Evolutionary conservation across 2,797 vertebrate genomes (phyloP).

Genomic region (Orientallactaga sibirica): DNA sequence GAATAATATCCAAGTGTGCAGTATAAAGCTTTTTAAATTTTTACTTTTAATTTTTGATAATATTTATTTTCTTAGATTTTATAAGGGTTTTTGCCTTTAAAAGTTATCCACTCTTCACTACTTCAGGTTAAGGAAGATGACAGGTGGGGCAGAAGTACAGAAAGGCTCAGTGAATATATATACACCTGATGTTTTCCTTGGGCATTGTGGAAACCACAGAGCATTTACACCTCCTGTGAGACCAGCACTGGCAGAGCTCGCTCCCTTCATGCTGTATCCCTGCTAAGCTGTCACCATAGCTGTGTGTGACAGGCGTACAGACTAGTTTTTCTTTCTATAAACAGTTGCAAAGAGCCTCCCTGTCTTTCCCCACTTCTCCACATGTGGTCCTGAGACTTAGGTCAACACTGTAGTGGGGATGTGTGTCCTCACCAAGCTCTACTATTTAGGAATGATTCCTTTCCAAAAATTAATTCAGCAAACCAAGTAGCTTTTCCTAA

Average conservation of each 20-base stretch:
- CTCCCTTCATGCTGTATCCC: not conserved
- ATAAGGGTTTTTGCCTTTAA: constrained; percentile 10
- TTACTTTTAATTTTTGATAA: not conserved
- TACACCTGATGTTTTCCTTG: not conserved
- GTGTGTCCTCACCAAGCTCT: not conserved
- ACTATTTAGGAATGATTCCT: not conserved
- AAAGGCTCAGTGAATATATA: not conserved
- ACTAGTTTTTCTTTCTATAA: not conserved
- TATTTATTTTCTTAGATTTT: not conserved
- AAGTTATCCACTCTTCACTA: not conserved
- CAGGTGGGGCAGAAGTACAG: not conserved
- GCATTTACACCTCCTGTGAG: not conserved
- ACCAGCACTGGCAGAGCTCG: not conserved
- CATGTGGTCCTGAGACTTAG: constrained; percentile 16
- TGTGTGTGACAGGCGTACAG: not conserved
- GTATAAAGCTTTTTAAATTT: not conserved
- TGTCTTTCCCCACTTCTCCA: not conserved
- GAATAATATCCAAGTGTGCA: not conserved
- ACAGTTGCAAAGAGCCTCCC: not conserved
- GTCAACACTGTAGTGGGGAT: not conserved
- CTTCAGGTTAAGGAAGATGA: constrained; percentile 20
- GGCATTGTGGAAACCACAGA: constrained; percentile 19
- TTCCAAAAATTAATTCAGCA: not conserved
- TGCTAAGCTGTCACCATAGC: not conserved
- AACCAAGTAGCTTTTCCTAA: constrained; percentile 22